Evolutionary conservation across 2,113 vertebrate species (phyloP).

Genomic region (Ascaphus truei): DNA sequence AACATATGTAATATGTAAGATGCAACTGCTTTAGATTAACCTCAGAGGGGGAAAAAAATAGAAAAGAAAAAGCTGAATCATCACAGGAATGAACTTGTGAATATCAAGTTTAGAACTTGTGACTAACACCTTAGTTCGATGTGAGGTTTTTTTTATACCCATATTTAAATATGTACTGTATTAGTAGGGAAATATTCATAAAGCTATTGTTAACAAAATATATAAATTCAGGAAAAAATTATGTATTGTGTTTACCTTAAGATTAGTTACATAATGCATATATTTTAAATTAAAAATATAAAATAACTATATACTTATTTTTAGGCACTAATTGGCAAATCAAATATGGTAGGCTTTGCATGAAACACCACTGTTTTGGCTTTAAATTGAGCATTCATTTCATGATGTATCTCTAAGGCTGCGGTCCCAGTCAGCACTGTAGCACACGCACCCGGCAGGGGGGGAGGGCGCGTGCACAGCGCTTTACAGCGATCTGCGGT

Average conservation of each 20-base stretch:
- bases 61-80: constrained; percentile 24
- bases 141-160: constrained; percentile 2
- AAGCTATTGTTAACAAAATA: not conserved
- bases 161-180: constrained; percentile 7
- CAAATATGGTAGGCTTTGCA: too few species aligned
- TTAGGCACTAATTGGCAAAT: too few species aligned
- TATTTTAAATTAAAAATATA: not conserved
- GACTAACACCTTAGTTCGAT: constrained; percentile 15
- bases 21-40: not conserved
- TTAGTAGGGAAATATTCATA: not conserved
- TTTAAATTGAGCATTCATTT: too few species aligned
- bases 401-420: too few species aligned
- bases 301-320: too few species aligned
- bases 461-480: too few species aligned
- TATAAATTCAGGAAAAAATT: not conserved
- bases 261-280: not conserved
- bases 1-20: too few species aligned
- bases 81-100: constrained; percentile 11
- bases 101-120: constrained; percentile 20
- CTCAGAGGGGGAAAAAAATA: not conserved
- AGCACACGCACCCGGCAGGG: too few species aligned
- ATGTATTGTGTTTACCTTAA: not conserved
- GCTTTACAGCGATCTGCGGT: too few species aligned
- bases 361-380: too few species aligned
- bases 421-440: too few species aligned